Conservation (phyloP, 2,888 invertebrate genomes). For the Andrena minutula region DNA sequence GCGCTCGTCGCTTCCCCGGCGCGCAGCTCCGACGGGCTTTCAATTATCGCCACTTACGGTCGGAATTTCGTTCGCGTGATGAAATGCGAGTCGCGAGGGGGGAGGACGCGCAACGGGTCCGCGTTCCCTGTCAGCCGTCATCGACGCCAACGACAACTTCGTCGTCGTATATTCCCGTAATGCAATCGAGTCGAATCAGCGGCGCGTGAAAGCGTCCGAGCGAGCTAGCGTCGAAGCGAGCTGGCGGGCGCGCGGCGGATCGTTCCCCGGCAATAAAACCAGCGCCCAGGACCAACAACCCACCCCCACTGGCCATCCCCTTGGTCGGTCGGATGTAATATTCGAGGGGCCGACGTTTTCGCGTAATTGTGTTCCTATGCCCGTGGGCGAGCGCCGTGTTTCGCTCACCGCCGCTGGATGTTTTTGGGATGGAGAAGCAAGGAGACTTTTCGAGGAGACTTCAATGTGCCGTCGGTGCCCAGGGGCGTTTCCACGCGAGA, state of each 20-base stretch:
- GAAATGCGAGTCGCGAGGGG: constrained; percentile 22
- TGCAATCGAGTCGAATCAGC: constrained; percentile 56
- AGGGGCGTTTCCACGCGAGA: no score
- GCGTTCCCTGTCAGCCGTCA: constrained; percentile 62
- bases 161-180: constrained; percentile 47
- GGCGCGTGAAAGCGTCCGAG: constrained; percentile 34
- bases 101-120: background rate
- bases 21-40: constrained; percentile 13
- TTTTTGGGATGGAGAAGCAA: background rate
- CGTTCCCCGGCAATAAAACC: constrained; percentile 39
- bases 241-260: background rate
- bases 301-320: background rate
- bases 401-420: background rate
- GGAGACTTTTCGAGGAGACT: no score
- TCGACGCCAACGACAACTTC: constrained; percentile 58
- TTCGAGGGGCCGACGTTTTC: constrained; percentile 9
- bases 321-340: constrained; percentile 29
- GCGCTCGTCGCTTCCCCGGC: background rate
- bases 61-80: constrained; percentile 46
- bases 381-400: background rate
- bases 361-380: constrained; percentile 26
- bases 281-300: background rate
- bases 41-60: constrained; percentile 57
- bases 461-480: no score
- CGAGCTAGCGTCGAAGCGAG: constrained; percentile 13